Base-by-base conservation (phyloP, 2,113 vertebrate species). In the Pluvialis apricaria region DNA sequence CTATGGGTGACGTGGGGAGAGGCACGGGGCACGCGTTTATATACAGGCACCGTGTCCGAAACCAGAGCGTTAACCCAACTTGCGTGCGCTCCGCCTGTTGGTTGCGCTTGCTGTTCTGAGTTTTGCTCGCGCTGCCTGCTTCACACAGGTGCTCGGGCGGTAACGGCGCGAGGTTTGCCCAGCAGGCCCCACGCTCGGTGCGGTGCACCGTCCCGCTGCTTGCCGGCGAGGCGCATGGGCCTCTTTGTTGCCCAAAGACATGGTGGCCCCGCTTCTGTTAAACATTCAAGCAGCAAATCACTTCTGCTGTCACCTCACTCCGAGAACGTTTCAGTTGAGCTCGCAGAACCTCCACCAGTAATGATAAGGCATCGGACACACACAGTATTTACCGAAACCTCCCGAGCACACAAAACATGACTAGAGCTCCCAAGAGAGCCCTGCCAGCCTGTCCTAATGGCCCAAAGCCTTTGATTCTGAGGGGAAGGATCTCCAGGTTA, bases 41-140 rank as follows among this genome's bases (percentile, higher is more conserved):
- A 7, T 0, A n/a, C n/a, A 2, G 38, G 29, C n/a, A 58, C 22
- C 0, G 9, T 2, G 1, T 2, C 11, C 1, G 10, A 34, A 86
- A 64, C 34, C 1, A 19, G 36, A n/a, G 70, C 25, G 32, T 5
- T 17, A 26, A 22, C n/a, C 49, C 62, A 71, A 13, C 52, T 34
- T 60, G 9, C 6, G 2, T 4, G 18, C 10, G 18, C 34, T 51
- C 54, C 81, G 29, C 52, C 18, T 5, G 1, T 3, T 11, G 52
- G 20, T 29, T n/a, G 34, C 4, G 3, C 61, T 32, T 65, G 62
- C 22, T 51, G 38, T 14, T 62, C 31, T 3, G 9, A 28, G 20
- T 60, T 81, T 58, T 31, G 11, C 40, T 69, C 55, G 32, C 5
- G 5, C 36, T 14, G 5, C 77, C 45, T 61, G 55, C 31, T 38